Evolutionary conservation across 2,888 invertebrate genomes (phyloP), one percentile per base, ranked within the genome.

Genomic region (Epirrhoe alternata): DNA sequence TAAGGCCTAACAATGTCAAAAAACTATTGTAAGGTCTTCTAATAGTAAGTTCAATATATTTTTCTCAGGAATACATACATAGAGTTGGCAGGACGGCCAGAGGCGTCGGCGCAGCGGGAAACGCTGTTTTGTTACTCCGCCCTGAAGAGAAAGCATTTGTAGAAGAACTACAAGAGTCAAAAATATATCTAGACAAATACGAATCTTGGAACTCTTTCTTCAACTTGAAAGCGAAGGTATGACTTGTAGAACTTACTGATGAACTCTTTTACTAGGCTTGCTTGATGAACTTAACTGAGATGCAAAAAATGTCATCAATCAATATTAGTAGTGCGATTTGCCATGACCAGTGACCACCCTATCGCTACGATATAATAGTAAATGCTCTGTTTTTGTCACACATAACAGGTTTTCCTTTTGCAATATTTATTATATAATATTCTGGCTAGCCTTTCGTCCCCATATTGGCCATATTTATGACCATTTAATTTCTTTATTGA

Each of bases 21-120:
- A 42, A 42, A 8, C 12, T 6, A 42, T n/a, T n/a, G 12, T 42
- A 10, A 12, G 10, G 12, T 33, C 5, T 33, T 33, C 5, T 33
- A 33, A 5, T 7, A 6, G 33, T 33, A 33, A 33, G 33, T 33
- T 33, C 33, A 33, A 12, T 31, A 42, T 60, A 7, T 14, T 61
- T 61, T 68, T 88, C 92, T 6, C 82, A 98, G 96, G 99, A 99
- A 94, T 99, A 99, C 83, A 99, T 99, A 82, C 99, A 99, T 91
- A 95, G 99, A 77, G 99, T 99, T 7, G 99, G 99, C 12, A 95
- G 99, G 86, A 99, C 99, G 8, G 99, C 99, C 3, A 95, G 99
- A 76, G 99, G 99, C 5, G 96, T 97, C 76, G 98, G 97, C 5
- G 97, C 97, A 7, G 95, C 95, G 49, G 99, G 99, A 0, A 97